Evolutionary conservation across 2,797 vertebrate species (phyloP).

Genomic region (Pagetopsis macropterus): DNA sequence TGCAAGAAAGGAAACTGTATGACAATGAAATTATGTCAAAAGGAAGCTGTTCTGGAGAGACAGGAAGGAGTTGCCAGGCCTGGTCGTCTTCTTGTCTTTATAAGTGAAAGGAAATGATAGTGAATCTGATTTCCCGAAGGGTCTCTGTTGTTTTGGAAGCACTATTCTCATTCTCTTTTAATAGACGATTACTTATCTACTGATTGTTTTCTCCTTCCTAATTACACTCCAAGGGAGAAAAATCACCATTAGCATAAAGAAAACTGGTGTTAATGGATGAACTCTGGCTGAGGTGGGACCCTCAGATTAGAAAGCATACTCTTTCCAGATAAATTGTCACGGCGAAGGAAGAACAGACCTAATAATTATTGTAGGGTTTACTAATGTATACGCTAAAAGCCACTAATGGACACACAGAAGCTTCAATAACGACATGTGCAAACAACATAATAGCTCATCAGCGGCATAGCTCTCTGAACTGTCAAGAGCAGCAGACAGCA

Average conservation of each 20-base stretch:
- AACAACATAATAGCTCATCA: constrained; percentile 61
- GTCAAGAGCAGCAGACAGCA: constrained; percentile 49
- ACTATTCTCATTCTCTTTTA: constrained; percentile 51
- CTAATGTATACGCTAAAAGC: constrained; percentile 30
- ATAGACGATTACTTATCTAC: constrained; percentile 59
- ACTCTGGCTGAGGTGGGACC: constrained; percentile 40
- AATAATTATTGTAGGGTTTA: constrained; percentile 35
- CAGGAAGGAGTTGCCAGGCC: constrained; percentile 43
- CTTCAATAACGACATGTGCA: constrained; percentile 45
- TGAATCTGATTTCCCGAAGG: constrained; percentile 56
- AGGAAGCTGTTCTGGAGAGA: constrained; percentile 24
- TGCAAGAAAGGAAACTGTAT: constrained; percentile 26
- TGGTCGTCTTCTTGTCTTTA: constrained; percentile 41
- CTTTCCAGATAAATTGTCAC: not conserved
- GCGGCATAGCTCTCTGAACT: constrained; percentile 39
- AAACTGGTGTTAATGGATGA: constrained; percentile 32
- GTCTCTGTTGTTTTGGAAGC: constrained; percentile 56
- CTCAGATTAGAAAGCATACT: constrained; percentile 32
- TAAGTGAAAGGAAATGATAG: constrained; percentile 53
- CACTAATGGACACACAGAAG: constrained; percentile 18
- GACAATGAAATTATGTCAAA: constrained; percentile 35
- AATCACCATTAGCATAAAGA: constrained; percentile 48
- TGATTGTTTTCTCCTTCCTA: constrained; percentile 53
- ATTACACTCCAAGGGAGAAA: constrained; percentile 51
- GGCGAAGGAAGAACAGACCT: constrained; percentile 17